Conservation (phyloP, 2,888 invertebrate species). For the Amblyteles armatorius region DNA sequence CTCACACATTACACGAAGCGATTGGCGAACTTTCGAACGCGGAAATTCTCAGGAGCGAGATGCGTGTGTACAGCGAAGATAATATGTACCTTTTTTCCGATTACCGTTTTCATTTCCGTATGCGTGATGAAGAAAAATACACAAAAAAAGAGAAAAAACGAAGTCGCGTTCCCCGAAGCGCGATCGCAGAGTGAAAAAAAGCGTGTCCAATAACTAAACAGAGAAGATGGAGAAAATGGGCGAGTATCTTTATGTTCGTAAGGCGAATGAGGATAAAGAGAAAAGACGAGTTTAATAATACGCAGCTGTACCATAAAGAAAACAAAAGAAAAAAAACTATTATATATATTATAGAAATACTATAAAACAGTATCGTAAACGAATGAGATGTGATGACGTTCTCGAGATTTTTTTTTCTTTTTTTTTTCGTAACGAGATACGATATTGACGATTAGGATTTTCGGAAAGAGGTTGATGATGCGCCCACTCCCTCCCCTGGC, state of each 20-base stretch:
- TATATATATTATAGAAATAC: conserved; percentile 45
- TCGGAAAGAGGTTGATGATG: conserved; percentile 27
- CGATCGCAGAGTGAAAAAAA: conserved; percentile 24
- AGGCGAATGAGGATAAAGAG: conserved; percentile 30
- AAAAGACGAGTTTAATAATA: conserved; percentile 40
- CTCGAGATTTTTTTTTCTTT: conserved; percentile 17
- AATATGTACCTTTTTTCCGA: conserved; percentile 29
- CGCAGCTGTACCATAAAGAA: conserved; percentile 67
- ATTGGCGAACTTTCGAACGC: neutral
- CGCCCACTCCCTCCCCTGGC: neutral
- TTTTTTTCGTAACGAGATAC: conserved; percentile 29
- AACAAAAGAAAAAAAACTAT: conserved; percentile 31
- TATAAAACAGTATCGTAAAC: conserved; percentile 41
- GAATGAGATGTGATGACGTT: conserved; percentile 53
- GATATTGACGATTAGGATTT: conserved; percentile 17
- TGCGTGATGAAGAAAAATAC: conserved; percentile 12
- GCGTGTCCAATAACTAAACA: conserved; percentile 2
- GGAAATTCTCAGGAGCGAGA: conserved; percentile 19
- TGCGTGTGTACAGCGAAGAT: conserved; percentile 15
- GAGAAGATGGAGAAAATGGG: neutral
- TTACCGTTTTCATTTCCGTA: neutral
- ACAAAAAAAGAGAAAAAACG: neutral
- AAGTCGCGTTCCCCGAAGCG: neutral
- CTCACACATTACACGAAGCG: conserved; percentile 18
- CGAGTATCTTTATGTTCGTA: conserved; percentile 63